These are phyloP conservation scores for Lucilia sericata DNA, from an alignment of 1,140 invertebrate genomes.

Conservation along the genomic window DNA sequence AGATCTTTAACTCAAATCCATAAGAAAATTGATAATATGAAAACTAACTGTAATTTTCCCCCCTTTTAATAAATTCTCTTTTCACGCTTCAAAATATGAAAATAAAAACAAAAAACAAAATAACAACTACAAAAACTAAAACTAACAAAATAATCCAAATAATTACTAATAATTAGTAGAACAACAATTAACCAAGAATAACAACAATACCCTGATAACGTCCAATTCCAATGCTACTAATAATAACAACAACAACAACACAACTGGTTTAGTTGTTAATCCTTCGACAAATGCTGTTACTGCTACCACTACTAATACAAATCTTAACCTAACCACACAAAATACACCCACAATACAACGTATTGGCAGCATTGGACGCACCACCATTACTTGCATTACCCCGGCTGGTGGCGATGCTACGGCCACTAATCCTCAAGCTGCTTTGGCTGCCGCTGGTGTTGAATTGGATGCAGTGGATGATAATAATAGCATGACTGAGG, in stretches of 20 bases:
- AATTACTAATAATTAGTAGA: neutral
- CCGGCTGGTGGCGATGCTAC: constrained; percentile 36
- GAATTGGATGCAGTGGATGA: constrained; percentile 64
- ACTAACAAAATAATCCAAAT: constrained; percentile 5
- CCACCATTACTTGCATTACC: constrained; percentile 64
- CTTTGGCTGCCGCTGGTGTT: constrained; percentile 61
- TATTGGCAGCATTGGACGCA: constrained; percentile 64
- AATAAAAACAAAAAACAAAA: neutral
- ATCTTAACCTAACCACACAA: neutral
- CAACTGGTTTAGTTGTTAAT: constrained; percentile 40
- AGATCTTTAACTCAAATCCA: too few species aligned
- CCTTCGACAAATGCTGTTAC: neutral
- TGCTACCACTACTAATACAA: constrained; percentile 40
- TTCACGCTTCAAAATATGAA: neutral
- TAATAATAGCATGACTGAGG: constrained; percentile 63
- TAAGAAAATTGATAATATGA: neutral
- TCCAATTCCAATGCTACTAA: neutral
- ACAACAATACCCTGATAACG: constrained; percentile 32
- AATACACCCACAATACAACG: constrained; percentile 54
- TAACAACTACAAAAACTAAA: neutral
- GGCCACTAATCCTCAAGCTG: constrained; percentile 54
- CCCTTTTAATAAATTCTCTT: constrained; percentile 11
- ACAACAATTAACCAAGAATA: constrained; percentile 41
- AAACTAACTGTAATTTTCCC: constrained; percentile 29
- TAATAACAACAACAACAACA: neutral